phyloP scores from a whole-genome alignment of 1,140 invertebrate genomes.

The Atopsyche davidsoni region DNA sequence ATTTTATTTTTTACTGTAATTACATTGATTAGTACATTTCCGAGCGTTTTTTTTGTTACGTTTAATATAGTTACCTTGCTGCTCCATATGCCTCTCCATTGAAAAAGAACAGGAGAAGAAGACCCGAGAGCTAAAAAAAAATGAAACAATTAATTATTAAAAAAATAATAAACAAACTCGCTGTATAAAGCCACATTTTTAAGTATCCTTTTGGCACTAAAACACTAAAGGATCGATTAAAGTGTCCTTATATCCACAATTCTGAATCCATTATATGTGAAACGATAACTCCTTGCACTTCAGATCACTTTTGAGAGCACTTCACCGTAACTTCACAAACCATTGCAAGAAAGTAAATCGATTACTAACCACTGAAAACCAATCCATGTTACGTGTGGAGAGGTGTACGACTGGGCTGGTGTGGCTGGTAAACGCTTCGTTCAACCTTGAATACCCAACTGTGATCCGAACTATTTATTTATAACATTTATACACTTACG shows the following conservation, averaged over 20 bases:
- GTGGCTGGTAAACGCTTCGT: too few relatives aligned
- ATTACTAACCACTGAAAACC: constrained; percentile 24
- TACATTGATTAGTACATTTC: too few relatives aligned
- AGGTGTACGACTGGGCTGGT: too few relatives aligned
- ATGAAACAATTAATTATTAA: not conserved
- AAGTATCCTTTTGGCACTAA: too few relatives aligned
- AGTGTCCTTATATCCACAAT: too few relatives aligned
- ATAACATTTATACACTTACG: constrained; percentile 27
- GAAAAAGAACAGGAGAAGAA: constrained; percentile 18
- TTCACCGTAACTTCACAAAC: not conserved
- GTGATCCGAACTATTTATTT: constrained; percentile 19
- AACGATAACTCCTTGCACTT: too few relatives aligned
- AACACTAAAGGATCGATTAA: too few relatives aligned
- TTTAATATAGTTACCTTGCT: constrained; percentile 24
- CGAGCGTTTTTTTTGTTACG: too few relatives aligned
- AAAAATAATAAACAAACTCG: not conserved
- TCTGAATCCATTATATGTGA: too few relatives aligned
- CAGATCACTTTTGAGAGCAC: not conserved
- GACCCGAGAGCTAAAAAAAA: constrained; percentile 20
- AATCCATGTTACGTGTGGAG: constrained; percentile 20
- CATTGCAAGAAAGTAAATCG: not conserved
- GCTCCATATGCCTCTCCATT: constrained; percentile 9
- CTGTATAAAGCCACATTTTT: too few relatives aligned
- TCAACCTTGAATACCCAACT: constrained; percentile 26
- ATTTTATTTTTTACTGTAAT: not conserved